Conservation (phyloP, 2,113 vertebrate species). For the Gavia stellata region DNA sequence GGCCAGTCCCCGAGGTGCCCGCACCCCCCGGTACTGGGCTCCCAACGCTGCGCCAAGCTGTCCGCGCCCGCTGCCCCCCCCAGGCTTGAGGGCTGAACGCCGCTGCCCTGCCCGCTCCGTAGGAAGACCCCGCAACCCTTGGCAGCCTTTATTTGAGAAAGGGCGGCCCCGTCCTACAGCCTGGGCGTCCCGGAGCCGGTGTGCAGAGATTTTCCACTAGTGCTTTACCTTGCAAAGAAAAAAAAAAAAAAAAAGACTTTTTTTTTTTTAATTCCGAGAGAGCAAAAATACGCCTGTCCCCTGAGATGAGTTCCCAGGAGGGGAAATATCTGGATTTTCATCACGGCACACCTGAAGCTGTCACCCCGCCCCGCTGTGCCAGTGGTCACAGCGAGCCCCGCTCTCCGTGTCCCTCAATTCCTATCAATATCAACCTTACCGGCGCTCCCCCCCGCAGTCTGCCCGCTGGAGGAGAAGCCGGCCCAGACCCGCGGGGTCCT, state of each 20-base stretch:
- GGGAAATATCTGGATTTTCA: background rate
- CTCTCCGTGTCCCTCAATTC: background rate
- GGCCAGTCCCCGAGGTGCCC: background rate
- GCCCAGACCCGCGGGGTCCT: background rate
- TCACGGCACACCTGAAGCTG: background rate
- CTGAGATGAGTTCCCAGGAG: background rate
- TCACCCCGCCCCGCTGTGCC: background rate
- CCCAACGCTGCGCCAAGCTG: background rate
- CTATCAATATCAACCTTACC: background rate
- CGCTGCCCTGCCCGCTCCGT: background rate
- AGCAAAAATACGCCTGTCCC: background rate
- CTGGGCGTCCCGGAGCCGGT: background rate
- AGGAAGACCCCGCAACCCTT: background rate
- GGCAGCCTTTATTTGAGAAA: background rate
- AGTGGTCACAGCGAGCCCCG: background rate
- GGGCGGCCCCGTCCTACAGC: background rate
- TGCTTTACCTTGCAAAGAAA: background rate
- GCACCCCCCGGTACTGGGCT: fast-evolving
- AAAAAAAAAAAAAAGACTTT: background rate
- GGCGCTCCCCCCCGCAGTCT: background rate
- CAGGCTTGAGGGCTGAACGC: background rate
- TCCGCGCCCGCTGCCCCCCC: background rate
- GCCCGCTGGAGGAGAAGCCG: background rate
- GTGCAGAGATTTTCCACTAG: background rate
- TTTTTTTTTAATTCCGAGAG: background rate